These are phyloP conservation scores for Eupithecia subfuscata DNA, from an alignment of 2,888 invertebrate species.

Conservation along the genomic window DNA sequence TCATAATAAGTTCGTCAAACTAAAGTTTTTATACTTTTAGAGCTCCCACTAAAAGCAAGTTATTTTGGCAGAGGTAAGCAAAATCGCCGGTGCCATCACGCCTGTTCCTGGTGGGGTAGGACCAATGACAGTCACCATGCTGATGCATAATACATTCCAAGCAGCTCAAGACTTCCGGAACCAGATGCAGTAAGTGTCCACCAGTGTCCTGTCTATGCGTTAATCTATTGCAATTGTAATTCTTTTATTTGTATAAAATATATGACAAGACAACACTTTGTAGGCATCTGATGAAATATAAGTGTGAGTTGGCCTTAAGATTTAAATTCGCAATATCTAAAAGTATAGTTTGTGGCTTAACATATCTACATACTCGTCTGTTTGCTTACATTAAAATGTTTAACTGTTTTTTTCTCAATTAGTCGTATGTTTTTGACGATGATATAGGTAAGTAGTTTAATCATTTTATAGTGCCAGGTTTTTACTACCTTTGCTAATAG, in stretches of 20 bases:
- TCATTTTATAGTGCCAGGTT: background rate
- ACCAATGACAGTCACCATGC: constrained; percentile 97
- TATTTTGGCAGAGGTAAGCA: constrained; percentile 84
- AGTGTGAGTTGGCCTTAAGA: background rate
- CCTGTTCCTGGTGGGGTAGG: constrained; percentile 97
- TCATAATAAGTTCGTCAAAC: too few species aligned
- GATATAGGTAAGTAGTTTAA: background rate
- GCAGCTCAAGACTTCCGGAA: constrained; percentile 85
- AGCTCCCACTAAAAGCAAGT: too few species aligned
- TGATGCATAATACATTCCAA: constrained; percentile 94
- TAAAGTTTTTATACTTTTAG: too few species aligned
- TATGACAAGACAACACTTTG: background rate
- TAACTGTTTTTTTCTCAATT: background rate
- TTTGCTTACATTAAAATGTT: background rate
- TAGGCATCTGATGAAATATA: background rate
- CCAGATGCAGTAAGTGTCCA: constrained; percentile 28
- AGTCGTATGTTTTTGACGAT: background rate
- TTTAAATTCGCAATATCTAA: background rate
- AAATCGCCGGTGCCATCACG: constrained; percentile 93
- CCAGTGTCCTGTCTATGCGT: constrained; percentile 2
- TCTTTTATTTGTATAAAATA: background rate
- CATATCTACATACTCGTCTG: background rate
- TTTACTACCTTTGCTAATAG: background rate
- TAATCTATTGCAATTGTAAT: background rate
- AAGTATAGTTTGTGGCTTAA: background rate